Conservation (phyloP, 2,113 vertebrate species). For the Hymenochirus boettgeri region DNA sequence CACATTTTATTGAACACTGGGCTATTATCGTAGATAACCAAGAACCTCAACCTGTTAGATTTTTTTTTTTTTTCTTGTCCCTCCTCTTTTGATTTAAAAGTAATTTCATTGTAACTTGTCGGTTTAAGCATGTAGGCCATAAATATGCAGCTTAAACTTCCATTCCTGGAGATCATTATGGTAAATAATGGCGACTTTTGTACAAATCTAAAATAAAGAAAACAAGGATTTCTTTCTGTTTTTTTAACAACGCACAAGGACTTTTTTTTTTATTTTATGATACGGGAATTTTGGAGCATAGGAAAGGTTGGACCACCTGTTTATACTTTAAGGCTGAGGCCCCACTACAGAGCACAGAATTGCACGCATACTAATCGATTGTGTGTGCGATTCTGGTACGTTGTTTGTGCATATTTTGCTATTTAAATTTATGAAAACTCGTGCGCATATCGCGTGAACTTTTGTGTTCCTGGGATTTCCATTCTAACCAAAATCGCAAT, state of each 20-base stretch:
- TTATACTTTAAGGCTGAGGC: too few relatives aligned
- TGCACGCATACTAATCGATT: too few relatives aligned
- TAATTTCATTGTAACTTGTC: neutral
- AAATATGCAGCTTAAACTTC: neutral
- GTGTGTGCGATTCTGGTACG: too few relatives aligned
- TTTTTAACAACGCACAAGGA: neutral
- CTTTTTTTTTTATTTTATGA: too few relatives aligned
- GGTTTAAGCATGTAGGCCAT: constrained; percentile 1
- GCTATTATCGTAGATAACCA: constrained; percentile 49
- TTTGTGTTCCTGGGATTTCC: too few relatives aligned
- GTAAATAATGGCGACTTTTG: neutral
- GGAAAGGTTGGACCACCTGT: too few relatives aligned
- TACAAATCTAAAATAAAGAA: constrained; percentile 15
- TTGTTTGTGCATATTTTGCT: too few relatives aligned
- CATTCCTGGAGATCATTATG: neutral
- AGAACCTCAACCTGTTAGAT: neutral
- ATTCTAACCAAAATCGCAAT: too few relatives aligned
- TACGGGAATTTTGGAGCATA: too few relatives aligned
- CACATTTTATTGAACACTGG: constrained; percentile 55
- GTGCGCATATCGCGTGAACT: too few relatives aligned
- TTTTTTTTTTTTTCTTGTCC: neutral
- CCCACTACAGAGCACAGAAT: too few relatives aligned
- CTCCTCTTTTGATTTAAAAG: neutral
- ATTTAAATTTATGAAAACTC: too few relatives aligned
- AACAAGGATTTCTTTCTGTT: constrained; percentile 3